Percentiles rank a stretch among this genome's conserved stretches.
These are phyloP conservation scores for Tarsius wallacei DNA, from an alignment of 2,797 vertebrate species.

Conservation along the genomic window DNA sequence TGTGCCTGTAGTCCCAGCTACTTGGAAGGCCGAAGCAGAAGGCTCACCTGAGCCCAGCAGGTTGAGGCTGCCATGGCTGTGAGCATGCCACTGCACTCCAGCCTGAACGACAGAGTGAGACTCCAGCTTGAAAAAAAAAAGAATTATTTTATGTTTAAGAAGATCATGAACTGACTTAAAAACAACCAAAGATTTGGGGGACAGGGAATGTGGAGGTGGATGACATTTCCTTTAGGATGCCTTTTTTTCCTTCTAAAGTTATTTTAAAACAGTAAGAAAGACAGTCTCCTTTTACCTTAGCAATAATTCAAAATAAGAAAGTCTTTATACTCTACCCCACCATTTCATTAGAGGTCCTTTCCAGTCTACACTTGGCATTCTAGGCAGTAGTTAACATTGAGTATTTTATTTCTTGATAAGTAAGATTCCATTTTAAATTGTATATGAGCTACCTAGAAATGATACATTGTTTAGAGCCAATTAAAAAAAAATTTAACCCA, in stretches of 20 bases:
- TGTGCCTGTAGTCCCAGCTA: too few species aligned
- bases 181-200: neutral
- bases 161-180: constrained; percentile 9
- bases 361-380: neutral
- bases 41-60: too few species aligned
- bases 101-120: too few species aligned
- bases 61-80: too few species aligned
- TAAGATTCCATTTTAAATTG: constrained; percentile 57
- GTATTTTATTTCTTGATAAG: constrained; percentile 17
- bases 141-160: constrained; percentile 55
- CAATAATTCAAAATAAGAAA: constrained; percentile 37
- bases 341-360: neutral
- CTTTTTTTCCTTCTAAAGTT: constrained; percentile 1
- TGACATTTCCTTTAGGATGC: constrained; percentile 72
- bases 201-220: neutral
- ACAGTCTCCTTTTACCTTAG: neutral
- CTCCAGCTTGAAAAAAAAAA: too few species aligned
- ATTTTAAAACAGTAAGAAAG: constrained; percentile 21
- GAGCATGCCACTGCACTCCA: too few species aligned
- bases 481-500: neutral
- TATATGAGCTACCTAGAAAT: constrained; percentile 44
- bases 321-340: neutral
- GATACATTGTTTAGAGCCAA: constrained; percentile 9
- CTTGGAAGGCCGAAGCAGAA: too few species aligned
- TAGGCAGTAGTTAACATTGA: neutral